Evolutionary conservation across 2,113 vertebrate species (phyloP).

Genomic region (Perca schrenkii): DNA sequence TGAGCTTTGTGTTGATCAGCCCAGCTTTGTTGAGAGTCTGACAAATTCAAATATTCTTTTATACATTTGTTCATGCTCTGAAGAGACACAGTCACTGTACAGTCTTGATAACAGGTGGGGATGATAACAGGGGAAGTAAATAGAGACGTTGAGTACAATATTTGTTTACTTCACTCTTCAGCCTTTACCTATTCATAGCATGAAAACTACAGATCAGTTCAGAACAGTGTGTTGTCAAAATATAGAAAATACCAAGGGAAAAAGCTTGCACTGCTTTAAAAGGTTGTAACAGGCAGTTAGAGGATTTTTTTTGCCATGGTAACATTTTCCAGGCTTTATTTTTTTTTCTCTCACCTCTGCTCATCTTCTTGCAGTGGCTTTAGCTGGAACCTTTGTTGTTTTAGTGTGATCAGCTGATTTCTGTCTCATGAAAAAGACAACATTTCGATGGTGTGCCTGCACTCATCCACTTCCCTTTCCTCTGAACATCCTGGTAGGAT

Average conservation of each 20-base stretch:
- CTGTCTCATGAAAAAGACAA: neutral
- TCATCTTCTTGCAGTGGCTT: conserved; percentile 3
- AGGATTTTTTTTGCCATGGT: neutral
- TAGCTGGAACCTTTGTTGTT: conserved; percentile 11
- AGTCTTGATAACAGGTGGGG: conserved; percentile 1
- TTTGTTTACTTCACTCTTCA: neutral
- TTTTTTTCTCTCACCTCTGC: neutral
- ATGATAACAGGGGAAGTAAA: neutral
- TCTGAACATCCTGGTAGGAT: conserved; percentile 1
- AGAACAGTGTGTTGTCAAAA: neutral
- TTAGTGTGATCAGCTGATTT: conserved; percentile 38
- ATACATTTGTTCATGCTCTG: neutral
- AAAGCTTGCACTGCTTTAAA: neutral
- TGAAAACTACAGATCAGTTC: neutral
- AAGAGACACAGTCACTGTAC: neutral
- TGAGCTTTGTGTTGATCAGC: neutral
- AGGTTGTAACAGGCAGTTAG: neutral
- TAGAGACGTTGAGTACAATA: neutral
- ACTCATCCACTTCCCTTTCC: conserved; percentile 18
- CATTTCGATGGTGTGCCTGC: neutral
- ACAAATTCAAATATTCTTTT: neutral
- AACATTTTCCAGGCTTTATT: neutral
- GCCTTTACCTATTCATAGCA: neutral
- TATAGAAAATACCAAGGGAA: too few relatives aligned
- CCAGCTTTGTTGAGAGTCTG: neutral